Percentiles rank a stretch among this genome's conserved stretches.
These are phyloP conservation scores for Limonius californicus DNA, from an alignment of 1,140 invertebrate species.

Conservation along the genomic window DNA sequence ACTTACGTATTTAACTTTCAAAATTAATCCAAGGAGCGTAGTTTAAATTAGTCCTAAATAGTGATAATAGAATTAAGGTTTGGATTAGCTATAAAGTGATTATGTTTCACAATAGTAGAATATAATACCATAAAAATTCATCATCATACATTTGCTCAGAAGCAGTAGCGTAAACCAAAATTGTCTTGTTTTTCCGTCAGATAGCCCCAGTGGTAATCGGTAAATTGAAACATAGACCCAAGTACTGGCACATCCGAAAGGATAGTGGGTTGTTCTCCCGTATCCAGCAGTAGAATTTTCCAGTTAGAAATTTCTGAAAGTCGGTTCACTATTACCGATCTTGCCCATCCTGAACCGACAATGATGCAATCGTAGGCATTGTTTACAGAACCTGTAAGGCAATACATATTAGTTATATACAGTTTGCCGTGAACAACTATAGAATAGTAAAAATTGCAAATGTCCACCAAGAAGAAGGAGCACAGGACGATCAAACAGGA, in stretches of 20 bases:
- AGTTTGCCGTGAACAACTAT: no score
- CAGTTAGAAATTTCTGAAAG: slow-evolving; percentile 66
- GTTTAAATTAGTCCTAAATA: slow-evolving; percentile 51
- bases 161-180: neutral
- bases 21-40: neutral
- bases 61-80: neutral
- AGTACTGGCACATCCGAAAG: slow-evolving; percentile 71
- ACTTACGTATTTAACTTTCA: no score
- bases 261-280: slow-evolving; percentile 62
- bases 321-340: slow-evolving; percentile 58
- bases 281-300: slow-evolving; percentile 70
- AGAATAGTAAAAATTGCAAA: no score
- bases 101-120: no score
- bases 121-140: no score
- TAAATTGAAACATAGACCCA: slow-evolving; percentile 63
- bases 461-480: no score
- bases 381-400: no score
- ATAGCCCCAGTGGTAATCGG: slow-evolving; percentile 75
- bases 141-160: no score
- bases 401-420: no score
- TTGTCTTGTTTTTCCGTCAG: slow-evolving; percentile 62
- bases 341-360: slow-evolving; percentile 50
- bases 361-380: slow-evolving; percentile 41
- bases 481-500: no score
- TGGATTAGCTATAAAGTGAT: no score